Conservation (phyloP, 64 coral and sea anemone genomes). For the Anthopleura sola region DNA sequence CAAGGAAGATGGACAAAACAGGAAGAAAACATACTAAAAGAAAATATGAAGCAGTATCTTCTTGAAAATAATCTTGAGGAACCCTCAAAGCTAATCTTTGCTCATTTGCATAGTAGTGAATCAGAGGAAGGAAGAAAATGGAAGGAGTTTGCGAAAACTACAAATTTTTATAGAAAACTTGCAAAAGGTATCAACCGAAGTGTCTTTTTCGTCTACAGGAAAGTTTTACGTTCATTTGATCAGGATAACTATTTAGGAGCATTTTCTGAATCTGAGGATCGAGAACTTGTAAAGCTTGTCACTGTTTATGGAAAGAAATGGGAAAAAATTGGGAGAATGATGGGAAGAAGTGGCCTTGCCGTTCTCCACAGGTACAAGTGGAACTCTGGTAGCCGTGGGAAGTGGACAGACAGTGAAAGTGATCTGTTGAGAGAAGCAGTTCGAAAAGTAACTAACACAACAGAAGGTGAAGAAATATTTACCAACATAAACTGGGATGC, state of each 20-base stretch:
- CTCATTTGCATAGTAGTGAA: background rate
- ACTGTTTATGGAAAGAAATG: conserved; percentile 3
- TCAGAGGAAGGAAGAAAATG: conserved; percentile 1
- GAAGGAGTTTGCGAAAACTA: conserved; percentile 7
- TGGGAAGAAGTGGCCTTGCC: conserved; percentile 9
- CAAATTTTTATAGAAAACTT: conserved; percentile 24
- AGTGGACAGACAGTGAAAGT: background rate
- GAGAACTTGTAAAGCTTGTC: conserved; percentile 9
- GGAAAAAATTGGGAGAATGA: conserved; percentile 16
- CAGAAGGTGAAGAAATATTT: background rate
- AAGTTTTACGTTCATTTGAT: conserved; percentile 9
- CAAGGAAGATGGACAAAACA: conserved; percentile 13
- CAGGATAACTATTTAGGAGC: background rate
- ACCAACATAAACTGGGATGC: background rate
- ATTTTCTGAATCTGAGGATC: conserved; percentile 7
- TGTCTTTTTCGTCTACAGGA: background rate
- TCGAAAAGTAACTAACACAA: background rate
- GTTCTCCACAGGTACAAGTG: background rate
- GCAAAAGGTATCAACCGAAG: conserved; percentile 3
- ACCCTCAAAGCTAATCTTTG: background rate
- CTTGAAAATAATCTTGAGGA: background rate
- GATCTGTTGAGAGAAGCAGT: conserved; percentile 6
- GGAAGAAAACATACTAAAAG: conserved; percentile 4
- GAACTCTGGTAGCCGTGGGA: background rate
- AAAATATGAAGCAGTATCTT: conserved; percentile 15